These are phyloP conservation scores for Euwallacea fornicatus DNA, from an alignment of 1,140 invertebrate genomes.

Conservation along the genomic window DNA sequence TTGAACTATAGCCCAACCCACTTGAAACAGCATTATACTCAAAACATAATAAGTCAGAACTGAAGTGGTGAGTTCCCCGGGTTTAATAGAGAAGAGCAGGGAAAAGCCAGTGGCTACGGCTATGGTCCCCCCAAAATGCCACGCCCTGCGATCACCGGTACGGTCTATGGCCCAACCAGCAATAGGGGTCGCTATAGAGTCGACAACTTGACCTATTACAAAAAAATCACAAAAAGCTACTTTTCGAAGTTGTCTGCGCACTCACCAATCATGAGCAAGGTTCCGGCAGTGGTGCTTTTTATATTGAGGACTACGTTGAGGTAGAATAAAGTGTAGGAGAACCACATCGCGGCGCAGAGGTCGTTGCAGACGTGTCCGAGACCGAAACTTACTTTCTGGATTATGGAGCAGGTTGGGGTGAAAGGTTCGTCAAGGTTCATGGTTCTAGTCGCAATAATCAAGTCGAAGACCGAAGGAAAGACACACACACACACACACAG, in stretches of 20 bases:
- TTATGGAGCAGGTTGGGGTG: conserved; percentile 18
- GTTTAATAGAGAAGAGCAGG: conserved; percentile 66
- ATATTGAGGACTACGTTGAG: conserved; percentile 78
- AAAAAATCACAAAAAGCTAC: conserved; percentile 6
- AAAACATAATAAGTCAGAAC: conserved; percentile 72
- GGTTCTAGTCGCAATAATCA: background rate
- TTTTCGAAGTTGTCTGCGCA: background rate
- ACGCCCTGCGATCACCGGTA: conserved; percentile 73
- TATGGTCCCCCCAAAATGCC: conserved; percentile 80
- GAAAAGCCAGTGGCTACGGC: conserved; percentile 72
- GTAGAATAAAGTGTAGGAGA: conserved; percentile 88
- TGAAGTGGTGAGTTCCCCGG: conserved; percentile 42
- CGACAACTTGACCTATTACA: conserved; percentile 74
- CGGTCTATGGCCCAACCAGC: conserved; percentile 82
- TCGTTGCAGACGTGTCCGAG: conserved; percentile 91
- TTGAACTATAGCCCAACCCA: conserved; percentile 88
- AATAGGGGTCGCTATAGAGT: conserved; percentile 83
- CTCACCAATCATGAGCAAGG: conserved; percentile 72
- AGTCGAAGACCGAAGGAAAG: too few relatives aligned
- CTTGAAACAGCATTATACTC: conserved; percentile 84
- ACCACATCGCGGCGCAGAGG: conserved; percentile 90
- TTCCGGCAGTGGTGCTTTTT: conserved; percentile 72
- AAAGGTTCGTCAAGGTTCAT: conserved; percentile 32
- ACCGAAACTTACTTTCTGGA: conserved; percentile 67
- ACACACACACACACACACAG: too few relatives aligned